A percentile compares a stretch with the other conserved stretches of the same genome.
Conservation (phyloP, 2,888 invertebrate species). For the Aricia artaxerxes region DNA sequence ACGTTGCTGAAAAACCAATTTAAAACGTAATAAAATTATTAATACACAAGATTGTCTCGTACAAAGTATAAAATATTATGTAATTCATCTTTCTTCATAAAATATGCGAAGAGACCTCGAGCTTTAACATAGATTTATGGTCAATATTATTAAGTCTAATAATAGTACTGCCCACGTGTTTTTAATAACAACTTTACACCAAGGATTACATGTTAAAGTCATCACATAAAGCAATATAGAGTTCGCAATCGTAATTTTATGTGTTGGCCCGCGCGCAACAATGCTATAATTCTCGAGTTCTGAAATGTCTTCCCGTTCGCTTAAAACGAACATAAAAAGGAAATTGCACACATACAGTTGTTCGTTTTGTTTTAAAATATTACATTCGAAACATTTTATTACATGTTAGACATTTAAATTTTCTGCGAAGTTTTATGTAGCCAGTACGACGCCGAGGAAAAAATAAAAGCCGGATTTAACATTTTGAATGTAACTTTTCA, state of each 20-base stretch:
- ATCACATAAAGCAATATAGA: constrained; percentile 50
- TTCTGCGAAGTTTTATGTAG: background rate
- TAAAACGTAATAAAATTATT: too few relatives aligned
- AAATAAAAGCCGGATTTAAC: background rate
- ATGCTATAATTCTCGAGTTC: constrained; percentile 56
- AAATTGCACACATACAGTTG: constrained; percentile 26
- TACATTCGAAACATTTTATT: constrained; percentile 28
- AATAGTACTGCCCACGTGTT: too few relatives aligned
- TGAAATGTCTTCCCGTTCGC: constrained; percentile 45
- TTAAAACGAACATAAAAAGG: constrained; percentile 35
- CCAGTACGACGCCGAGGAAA: background rate
- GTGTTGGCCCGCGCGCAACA: constrained; percentile 58
- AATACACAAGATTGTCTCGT: background rate
- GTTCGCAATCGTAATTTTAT: constrained; percentile 56
- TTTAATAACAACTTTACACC: too few relatives aligned
- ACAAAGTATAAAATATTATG: background rate
- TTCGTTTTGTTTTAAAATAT: constrained; percentile 29
- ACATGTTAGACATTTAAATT: constrained; percentile 26
- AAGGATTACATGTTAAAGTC: background rate
- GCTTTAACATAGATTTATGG: too few relatives aligned
- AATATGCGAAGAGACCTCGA: too few relatives aligned
- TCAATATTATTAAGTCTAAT: too few relatives aligned
- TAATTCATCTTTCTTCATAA: too few relatives aligned
- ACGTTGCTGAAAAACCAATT: too few relatives aligned
- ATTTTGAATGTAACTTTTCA: background rate